Percentiles rank a stretch among this genome's conserved stretches.
Conservation (phyloP, 2,888 invertebrate genomes). For the Caenorhabditis japonica region DNA sequence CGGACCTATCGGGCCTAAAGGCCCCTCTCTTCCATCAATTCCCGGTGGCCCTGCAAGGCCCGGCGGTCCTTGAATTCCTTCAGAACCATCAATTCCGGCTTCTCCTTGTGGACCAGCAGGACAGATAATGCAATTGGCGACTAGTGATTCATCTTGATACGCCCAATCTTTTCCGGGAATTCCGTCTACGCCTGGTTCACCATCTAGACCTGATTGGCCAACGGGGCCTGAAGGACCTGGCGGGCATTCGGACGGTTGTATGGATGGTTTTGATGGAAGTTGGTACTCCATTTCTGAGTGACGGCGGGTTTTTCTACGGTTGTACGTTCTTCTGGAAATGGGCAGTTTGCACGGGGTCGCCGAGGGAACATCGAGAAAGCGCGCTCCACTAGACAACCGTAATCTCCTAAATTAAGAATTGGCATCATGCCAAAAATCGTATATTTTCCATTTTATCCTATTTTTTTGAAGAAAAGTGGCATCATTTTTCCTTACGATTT, state of each 20-base stretch:
- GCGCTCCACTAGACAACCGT: too few relatives aligned
- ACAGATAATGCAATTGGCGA: slow-evolving; percentile 28
- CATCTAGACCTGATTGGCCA: slow-evolving; percentile 23
- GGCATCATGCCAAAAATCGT: too few relatives aligned
- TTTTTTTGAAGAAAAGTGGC: too few relatives aligned
- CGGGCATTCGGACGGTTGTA: slow-evolving; percentile 32
- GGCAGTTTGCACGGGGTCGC: too few relatives aligned
- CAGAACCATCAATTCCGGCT: slow-evolving; percentile 30
- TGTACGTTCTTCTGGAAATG: slow-evolving; percentile 3
- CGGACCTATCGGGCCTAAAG: slow-evolving; percentile 14
- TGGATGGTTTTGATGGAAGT: slow-evolving; percentile 13
- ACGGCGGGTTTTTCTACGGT: slow-evolving; percentile 11
- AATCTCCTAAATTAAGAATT: too few relatives aligned
- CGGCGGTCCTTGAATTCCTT: slow-evolving; percentile 32
- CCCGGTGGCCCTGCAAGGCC: slow-evolving; percentile 19
- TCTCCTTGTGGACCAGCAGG: slow-evolving; percentile 39
- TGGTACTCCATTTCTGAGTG: slow-evolving; percentile 6
- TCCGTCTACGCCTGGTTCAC: slow-evolving; percentile 32
- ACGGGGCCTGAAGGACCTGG: slow-evolving; percentile 17
- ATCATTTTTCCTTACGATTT: too few relatives aligned
- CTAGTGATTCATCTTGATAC: slow-evolving; percentile 19
- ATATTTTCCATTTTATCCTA: too few relatives aligned
- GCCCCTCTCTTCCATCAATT: slow-evolving; percentile 17
- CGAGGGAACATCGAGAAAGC: too few relatives aligned
- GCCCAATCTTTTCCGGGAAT: slow-evolving; percentile 24